Base-by-base conservation (phyloP, 37 sponge, comb jelly and placozoan genomes). In the Crambe crambe region DNA sequence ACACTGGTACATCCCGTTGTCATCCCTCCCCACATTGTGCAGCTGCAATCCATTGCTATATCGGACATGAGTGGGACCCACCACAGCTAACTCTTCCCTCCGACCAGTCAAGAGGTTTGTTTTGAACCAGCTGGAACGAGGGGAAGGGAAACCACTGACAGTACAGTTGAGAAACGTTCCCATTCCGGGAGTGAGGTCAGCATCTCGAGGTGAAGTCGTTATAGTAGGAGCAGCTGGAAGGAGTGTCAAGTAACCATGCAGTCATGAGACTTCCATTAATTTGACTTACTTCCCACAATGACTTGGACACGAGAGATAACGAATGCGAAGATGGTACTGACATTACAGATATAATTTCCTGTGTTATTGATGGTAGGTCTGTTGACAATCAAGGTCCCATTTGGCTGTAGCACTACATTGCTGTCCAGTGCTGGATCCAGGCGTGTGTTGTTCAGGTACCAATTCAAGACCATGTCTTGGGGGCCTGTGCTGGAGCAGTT, bases 281-380 rank as follows among this genome's bases (percentile, higher is more conserved):
- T 47, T 15, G 3, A 77, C 87, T 70, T 42, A 87, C 87, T 30
- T 72, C 90, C 90, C 0, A 83, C 85, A 39, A 59, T 77, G 37
- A 90, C 90, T 18, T 18, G n/a, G 23, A 80, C 72, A 30, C 57
- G 65, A 40, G 76, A 80, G 25, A 21, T 34, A 22, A 41, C 70
- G 29, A 75, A 75, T 23, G 54, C 51, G 47, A 51, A 31, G 15
- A 34, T 41, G 34, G 68, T 74, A 37, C 70, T 87, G 67, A 85
- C 73, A 38, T 81, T 67, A 63, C 90, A 90, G 0, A 43, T 44
- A 56, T 90, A 90, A 2, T 27, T 56, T 1, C 86, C 90, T 38
- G 71, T 35, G 42, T 90, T 22, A 21, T 32, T 26, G 18, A 34
- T 20, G 2, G 10, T 20, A 15, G 86, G 54, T 29, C 22, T 54